phyloP scores from a whole-genome alignment of 2,113 vertebrate species.

The Pseudopodoces humilis region DNA sequence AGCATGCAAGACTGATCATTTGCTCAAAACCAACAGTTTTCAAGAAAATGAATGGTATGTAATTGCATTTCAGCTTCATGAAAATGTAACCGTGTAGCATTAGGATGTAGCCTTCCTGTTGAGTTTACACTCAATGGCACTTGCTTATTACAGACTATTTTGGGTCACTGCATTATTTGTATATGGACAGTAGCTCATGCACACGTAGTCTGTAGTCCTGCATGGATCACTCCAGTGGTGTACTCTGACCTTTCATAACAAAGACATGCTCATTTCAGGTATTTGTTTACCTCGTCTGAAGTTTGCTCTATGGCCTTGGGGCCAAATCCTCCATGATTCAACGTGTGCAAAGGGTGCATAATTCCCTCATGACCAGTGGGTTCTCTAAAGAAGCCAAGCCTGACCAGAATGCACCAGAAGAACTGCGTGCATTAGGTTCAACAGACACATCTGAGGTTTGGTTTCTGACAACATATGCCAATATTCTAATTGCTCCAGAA shows the following conservation, averaged over 20 bases:
- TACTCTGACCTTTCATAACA: neutral
- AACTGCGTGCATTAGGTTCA: neutral
- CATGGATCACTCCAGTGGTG: neutral
- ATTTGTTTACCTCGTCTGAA: neutral
- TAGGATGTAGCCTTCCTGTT: neutral
- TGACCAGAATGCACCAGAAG: neutral
- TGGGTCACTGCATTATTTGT: neutral
- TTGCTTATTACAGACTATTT: neutral
- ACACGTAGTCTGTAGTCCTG: neutral
- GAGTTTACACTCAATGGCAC: neutral
- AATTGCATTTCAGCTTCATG: constrained; percentile 6
- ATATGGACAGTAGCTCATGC: neutral
- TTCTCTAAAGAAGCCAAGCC: neutral
- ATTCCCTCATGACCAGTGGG: neutral
- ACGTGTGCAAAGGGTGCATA: neutral
- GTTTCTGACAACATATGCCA: neutral
- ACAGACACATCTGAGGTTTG: neutral
- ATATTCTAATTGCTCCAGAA: neutral
- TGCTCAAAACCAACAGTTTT: constrained; percentile 36
- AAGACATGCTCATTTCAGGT: neutral
- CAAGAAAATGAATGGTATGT: neutral
- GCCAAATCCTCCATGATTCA: neutral
- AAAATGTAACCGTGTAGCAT: neutral
- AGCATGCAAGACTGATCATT: neutral
- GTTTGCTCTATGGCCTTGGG: neutral